Evolutionary conservation across 1,140 invertebrate species (phyloP).

Genomic region (Drosophila auraria): DNA sequence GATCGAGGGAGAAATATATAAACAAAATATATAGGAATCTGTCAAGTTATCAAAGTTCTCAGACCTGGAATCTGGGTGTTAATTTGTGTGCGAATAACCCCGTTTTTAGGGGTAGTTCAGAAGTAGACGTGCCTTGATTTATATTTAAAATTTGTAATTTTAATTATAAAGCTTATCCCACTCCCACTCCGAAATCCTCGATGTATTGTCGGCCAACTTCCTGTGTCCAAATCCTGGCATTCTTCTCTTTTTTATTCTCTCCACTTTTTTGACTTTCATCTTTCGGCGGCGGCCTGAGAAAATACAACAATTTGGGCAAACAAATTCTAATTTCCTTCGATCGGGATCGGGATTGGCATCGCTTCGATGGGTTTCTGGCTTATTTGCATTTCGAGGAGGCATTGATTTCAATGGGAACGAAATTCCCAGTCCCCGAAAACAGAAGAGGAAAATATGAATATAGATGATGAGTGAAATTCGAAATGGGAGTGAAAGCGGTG

Average conservation of each 20-base stretch:
- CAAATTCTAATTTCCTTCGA: slow-evolving; percentile 44
- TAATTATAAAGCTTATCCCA: background rate
- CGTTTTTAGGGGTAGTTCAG: background rate
- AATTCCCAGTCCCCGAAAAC: slow-evolving; percentile 3
- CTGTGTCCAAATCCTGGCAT: slow-evolving; percentile 37
- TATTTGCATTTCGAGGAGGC: slow-evolving; percentile 69
- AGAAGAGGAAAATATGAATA: slow-evolving; percentile 46
- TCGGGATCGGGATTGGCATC: slow-evolving; percentile 21
- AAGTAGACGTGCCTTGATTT: background rate
- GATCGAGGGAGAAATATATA: slow-evolving; percentile 5
- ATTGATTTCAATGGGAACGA: slow-evolving; percentile 72
- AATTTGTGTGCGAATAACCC: background rate
- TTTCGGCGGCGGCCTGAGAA: slow-evolving; percentile 62
- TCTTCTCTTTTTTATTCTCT: background rate
- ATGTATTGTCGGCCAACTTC: slow-evolving; percentile 31
- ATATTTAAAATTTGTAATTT: background rate
- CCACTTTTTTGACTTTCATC: slow-evolving; percentile 56
- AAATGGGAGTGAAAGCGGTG: slow-evolving; percentile 59
- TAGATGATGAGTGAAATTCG: slow-evolving; percentile 67
- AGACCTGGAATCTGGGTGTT: background rate
- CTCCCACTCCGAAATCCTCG: background rate
- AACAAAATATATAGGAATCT: background rate
- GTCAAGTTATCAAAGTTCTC: slow-evolving; percentile 27
- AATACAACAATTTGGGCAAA: slow-evolving; percentile 70
- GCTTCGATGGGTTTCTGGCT: slow-evolving; percentile 16